Conservation (phyloP, 2,113 vertebrate genomes). For the Dromiciops gliroides region DNA sequence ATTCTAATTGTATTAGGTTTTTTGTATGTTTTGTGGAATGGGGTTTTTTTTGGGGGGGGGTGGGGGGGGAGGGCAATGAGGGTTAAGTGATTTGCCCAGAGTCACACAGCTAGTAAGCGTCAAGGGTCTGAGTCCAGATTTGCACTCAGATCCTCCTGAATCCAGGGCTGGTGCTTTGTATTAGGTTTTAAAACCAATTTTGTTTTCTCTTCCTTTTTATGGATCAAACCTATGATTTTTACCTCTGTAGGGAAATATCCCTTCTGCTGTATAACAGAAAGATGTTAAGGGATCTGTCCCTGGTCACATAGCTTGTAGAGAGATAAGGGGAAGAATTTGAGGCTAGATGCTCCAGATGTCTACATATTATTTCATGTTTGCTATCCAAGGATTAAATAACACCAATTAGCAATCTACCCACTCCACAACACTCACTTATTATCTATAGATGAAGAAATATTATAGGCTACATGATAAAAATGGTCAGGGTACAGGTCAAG, state of each 20-base stretch:
- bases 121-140: too few relatives aligned
- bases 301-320: background rate
- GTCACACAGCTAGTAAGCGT: too few relatives aligned
- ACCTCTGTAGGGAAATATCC: background rate
- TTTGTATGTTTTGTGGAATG: too few relatives aligned
- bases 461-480: background rate
- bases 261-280: background rate
- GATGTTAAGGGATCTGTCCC: background rate
- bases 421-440: background rate
- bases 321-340: background rate
- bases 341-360: background rate
- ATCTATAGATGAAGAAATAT: background rate
- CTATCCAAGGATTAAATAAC: background rate
- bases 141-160: too few relatives aligned
- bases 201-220: background rate
- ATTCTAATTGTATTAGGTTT: background rate
- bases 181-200: background rate
- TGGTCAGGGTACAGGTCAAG: background rate
- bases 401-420: background rate
- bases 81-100: too few relatives aligned
- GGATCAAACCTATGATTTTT: background rate
- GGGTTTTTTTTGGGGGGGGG: too few relatives aligned
- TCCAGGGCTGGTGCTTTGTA: too few relatives aligned
- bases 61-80: too few relatives aligned
- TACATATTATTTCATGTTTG: background rate